Percentiles rank a stretch among this genome's conserved stretches.
Conservation (phyloP, 2,888 invertebrate species). For the Andrena bucephala region DNA sequence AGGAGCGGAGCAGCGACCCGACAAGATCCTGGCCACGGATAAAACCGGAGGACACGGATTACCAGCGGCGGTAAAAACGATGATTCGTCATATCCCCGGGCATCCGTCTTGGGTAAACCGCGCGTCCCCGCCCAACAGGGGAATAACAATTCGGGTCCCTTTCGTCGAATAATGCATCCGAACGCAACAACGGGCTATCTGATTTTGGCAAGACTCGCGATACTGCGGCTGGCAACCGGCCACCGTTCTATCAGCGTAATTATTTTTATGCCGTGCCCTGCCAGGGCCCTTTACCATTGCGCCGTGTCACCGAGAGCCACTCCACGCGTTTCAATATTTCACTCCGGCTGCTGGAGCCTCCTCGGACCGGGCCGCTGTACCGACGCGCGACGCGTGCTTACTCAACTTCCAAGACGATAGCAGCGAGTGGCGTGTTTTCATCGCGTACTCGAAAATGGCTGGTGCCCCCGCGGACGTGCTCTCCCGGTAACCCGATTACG, state of each 20-base stretch:
- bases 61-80: slow-evolving; percentile 37
- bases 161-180: slow-evolving; percentile 75
- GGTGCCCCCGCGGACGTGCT: neutral
- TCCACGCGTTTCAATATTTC: slow-evolving; percentile 57
- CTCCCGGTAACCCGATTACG: slow-evolving; percentile 18
- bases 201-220: slow-evolving; percentile 75
- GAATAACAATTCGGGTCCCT: slow-evolving; percentile 54
- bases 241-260: slow-evolving; percentile 80
- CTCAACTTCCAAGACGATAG: slow-evolving; percentile 6
- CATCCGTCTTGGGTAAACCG: slow-evolving; percentile 53
- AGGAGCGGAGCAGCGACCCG: neutral
- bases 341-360: slow-evolving; percentile 16
- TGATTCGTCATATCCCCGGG: slow-evolving; percentile 48
- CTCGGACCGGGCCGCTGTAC: slow-evolving; percentile 31
- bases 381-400: slow-evolving; percentile 10
- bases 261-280: slow-evolving; percentile 75
- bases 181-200: slow-evolving; percentile 79
- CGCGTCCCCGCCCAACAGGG: slow-evolving; percentile 19
- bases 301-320: slow-evolving; percentile 40
- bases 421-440: neutral
- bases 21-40: slow-evolving; percentile 17
- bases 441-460: neutral
- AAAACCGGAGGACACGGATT: slow-evolving; percentile 47
- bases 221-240: slow-evolving; percentile 74
- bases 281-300: neutral